phyloP scores from a whole-genome alignment of 1,140 invertebrate genomes.

The Hyles euphorbiae region DNA sequence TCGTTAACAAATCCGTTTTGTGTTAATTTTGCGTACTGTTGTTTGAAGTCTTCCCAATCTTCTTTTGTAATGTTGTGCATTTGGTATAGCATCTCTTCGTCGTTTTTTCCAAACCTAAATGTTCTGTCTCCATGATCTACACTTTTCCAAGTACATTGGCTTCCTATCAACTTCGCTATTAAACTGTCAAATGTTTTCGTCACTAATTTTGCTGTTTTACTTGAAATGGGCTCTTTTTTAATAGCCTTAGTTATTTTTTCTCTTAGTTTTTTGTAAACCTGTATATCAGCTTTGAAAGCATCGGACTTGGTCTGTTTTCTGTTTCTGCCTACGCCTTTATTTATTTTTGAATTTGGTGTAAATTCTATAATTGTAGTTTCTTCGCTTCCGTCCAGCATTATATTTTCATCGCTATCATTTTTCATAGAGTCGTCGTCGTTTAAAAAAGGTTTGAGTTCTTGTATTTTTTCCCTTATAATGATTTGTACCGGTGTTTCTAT shows the following conservation, averaged over 20 bases:
- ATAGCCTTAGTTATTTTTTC: constrained; percentile 37
- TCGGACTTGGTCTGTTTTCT: constrained; percentile 15
- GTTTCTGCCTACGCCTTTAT: constrained; percentile 6
- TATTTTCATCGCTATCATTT: constrained; percentile 16
- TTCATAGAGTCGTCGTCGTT: constrained; percentile 33
- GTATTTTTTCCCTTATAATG: constrained; percentile 34
- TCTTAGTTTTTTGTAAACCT: constrained; percentile 40
- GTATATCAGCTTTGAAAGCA: constrained; percentile 27
- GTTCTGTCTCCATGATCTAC: constrained; percentile 2
- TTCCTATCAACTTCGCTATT: constrained; percentile 33
- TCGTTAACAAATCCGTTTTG: constrained; percentile 5
- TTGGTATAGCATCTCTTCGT: constrained; percentile 1
- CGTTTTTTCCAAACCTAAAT: constrained; percentile 1
- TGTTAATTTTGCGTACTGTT: constrained; percentile 13
- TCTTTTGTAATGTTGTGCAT: constrained; percentile 18
- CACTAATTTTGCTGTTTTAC: constrained; percentile 37
- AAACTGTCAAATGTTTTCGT: constrained; percentile 43
- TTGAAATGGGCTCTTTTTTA: constrained; percentile 35
- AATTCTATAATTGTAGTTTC: constrained; percentile 51
- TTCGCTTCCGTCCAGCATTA: constrained; percentile 31
- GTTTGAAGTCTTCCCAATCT: constrained; percentile 26
- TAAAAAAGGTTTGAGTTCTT: constrained; percentile 34
- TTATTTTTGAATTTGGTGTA: constrained; percentile 17
- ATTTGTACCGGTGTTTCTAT: constrained; percentile 24
- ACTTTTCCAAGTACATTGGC: constrained; percentile 38